Evolutionary conservation across 2,797 vertebrate genomes (phyloP).

Genomic region (Balearica regulorum): DNA sequence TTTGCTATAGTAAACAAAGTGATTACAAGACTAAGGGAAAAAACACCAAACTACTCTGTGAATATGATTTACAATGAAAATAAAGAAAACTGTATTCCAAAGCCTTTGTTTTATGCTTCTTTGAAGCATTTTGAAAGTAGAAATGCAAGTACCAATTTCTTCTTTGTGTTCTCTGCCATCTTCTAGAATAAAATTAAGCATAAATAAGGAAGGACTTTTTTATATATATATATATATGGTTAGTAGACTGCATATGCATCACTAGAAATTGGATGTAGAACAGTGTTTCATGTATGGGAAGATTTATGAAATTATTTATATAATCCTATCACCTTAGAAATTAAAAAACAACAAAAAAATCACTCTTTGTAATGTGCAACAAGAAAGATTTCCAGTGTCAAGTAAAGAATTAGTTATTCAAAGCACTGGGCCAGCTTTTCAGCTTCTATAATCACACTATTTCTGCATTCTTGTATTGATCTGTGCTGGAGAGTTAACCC

Average conservation of each 20-base stretch:
- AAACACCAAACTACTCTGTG: neutral
- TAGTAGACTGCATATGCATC: neutral
- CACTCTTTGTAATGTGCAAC: neutral
- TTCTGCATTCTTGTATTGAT: neutral
- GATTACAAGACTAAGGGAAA: neutral
- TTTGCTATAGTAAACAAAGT: neutral
- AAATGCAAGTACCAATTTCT: neutral
- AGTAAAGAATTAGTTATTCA: conserved; percentile 20
- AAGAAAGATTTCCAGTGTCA: neutral
- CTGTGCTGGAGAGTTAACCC: neutral
- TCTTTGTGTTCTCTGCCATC: neutral
- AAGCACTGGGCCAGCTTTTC: neutral
- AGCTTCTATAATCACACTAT: neutral
- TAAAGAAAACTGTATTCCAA: neutral
- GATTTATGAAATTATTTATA: neutral
- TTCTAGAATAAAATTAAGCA: neutral
- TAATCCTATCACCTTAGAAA: neutral
- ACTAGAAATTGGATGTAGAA: neutral
- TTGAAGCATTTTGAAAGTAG: conserved; percentile 6
- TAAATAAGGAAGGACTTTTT: neutral
- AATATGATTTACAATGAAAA: neutral
- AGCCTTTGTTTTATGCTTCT: neutral
- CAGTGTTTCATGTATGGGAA: neutral
- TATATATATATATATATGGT: neutral
- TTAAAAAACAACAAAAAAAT: neutral